These are phyloP conservation scores for Peucedramus taeniatus DNA, from an alignment of 2,113 vertebrate species.

Conservation along the genomic window DNA sequence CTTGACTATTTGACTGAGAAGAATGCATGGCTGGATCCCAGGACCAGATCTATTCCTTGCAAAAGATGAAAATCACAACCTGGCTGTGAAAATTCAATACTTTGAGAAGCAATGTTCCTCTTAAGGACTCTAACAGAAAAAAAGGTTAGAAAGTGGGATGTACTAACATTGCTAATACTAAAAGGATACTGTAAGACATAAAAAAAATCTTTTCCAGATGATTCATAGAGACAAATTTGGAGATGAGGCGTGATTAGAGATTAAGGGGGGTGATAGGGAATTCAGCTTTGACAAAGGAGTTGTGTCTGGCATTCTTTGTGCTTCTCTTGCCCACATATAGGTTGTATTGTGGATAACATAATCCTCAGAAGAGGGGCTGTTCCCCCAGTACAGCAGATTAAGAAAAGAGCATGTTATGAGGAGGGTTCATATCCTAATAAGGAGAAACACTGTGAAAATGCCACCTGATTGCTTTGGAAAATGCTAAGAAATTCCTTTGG, in stretches of 20 bases:
- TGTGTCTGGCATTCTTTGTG: not conserved
- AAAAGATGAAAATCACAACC: not conserved
- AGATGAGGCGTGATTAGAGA: not conserved
- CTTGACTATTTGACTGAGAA: not conserved
- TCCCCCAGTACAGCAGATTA: accelerated
- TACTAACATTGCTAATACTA: not conserved
- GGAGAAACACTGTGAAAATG: not conserved
- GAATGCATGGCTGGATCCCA: not conserved
- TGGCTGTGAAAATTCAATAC: not conserved
- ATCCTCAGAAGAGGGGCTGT: not conserved
- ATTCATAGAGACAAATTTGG: not conserved
- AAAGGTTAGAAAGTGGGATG: not conserved
- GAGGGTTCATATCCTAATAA: not conserved
- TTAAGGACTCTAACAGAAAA: not conserved
- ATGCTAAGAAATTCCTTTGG: not conserved
- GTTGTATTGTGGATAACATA: not conserved
- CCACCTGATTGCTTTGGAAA: not conserved
- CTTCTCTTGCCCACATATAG: not conserved
- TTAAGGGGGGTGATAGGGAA: not conserved
- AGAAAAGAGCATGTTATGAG: not conserved
- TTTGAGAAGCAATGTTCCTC: not conserved
- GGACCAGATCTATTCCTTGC: not conserved
- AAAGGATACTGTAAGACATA: not conserved
- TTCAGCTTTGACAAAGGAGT: not conserved
- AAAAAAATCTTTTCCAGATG: not conserved